These are phyloP conservation scores for Anas bahamensis DNA, from an alignment of 2,797 vertebrate species.

Conservation along the genomic window DNA sequence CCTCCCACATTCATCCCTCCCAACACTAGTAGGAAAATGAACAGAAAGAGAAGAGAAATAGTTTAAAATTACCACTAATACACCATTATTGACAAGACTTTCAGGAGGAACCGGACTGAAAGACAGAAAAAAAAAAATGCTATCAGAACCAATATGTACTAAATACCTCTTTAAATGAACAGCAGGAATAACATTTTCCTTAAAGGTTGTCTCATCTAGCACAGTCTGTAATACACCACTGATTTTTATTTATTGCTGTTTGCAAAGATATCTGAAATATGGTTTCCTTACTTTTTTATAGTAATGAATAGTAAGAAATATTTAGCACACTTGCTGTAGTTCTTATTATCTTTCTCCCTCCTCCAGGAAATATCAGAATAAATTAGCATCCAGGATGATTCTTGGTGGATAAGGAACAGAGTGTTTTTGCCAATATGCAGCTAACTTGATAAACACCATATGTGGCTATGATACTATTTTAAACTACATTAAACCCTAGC, in stretches of 20 bases:
- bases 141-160: background rate
- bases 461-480: background rate
- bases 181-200: background rate
- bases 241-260: background rate
- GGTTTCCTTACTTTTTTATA: background rate
- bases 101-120: conserved; percentile 65
- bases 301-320: background rate
- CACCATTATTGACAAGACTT: conserved; percentile 64
- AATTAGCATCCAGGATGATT: background rate
- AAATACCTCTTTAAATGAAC: background rate
- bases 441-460: background rate
- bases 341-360: background rate
- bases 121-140: background rate
- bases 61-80: conserved; percentile 67
- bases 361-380: background rate
- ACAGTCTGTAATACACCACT: background rate
- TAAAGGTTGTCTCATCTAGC: background rate
- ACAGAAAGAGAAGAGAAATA: background rate
- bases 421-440: background rate
- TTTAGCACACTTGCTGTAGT: background rate
- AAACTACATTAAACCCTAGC: background rate
- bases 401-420: background rate
- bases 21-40: background rate
- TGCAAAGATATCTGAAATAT: background rate
- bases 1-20: background rate